Percentiles rank a stretch among this genome's conserved stretches.
Conservation (phyloP, 2,113 vertebrate species). For the Nicator chloris region DNA sequence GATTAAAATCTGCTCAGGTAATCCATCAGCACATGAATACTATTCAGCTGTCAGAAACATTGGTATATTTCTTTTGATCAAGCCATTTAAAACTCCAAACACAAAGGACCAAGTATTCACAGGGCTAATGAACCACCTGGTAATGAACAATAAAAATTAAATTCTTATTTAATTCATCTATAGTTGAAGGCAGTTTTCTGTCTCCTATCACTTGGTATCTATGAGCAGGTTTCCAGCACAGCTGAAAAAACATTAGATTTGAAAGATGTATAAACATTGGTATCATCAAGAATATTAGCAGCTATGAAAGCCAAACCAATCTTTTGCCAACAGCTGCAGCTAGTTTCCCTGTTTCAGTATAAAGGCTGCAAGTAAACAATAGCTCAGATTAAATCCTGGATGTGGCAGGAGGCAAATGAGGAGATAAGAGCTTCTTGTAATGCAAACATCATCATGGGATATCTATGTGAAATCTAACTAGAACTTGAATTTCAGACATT, state of each 20-base stretch:
- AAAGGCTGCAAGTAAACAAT: not conserved
- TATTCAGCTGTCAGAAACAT: not conserved
- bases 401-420: not conserved
- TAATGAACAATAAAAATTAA: not conserved
- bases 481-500: not conserved
- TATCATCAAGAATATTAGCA: slow-evolving; percentile 4
- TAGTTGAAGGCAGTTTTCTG: not conserved
- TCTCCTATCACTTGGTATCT: not conserved
- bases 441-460: not conserved
- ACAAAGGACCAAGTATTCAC: not conserved
- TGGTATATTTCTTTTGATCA: not conserved
- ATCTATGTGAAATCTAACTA: not conserved
- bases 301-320: not conserved
- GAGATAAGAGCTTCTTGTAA: not conserved
- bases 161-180: not conserved
- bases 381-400: not conserved
- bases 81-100: not conserved
- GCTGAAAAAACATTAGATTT: not conserved
- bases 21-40: not conserved
- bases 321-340: not conserved
- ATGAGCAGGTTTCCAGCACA: not conserved
- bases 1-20: not conserved
- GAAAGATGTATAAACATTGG: not conserved
- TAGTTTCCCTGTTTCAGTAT: not conserved
- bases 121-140: not conserved